Evolutionary conservation across 2,888 invertebrate genomes (phyloP).

Genomic region (Brachypalpus laphriformis): DNA sequence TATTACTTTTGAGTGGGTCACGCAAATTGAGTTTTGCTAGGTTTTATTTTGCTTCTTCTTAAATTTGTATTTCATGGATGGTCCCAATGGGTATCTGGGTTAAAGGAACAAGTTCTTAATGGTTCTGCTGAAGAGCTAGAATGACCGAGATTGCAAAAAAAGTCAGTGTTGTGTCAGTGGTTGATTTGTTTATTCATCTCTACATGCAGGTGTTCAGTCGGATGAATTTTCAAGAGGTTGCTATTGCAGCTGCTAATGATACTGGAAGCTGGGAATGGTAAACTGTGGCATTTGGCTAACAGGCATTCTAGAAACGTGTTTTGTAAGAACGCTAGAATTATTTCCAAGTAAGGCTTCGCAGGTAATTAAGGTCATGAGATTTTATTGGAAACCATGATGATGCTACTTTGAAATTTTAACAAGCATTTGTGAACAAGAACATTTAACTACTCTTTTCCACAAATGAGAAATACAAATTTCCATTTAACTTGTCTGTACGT

Average conservation of each 20-base stretch:
- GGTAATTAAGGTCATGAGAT: slow-evolving; percentile 1
- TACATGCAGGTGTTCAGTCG: slow-evolving; percentile 20
- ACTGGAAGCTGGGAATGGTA: not conserved
- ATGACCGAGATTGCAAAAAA: slow-evolving; percentile 20
- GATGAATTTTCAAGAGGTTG: slow-evolving; percentile 24
- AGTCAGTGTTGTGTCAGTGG: slow-evolving; percentile 1
- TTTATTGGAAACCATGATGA: not conserved
- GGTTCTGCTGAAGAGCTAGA: slow-evolving; percentile 5
- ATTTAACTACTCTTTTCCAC: too few species aligned
- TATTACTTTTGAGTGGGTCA: slow-evolving; percentile 38
- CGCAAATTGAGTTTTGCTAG: slow-evolving; percentile 33
- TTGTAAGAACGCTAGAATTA: not conserved
- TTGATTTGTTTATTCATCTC: not conserved
- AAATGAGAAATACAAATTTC: too few species aligned
- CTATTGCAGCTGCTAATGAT: not conserved
- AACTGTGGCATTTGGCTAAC: not conserved
- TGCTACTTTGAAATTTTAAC: too few species aligned
- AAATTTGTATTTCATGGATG: slow-evolving; percentile 1
- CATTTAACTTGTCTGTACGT: too few species aligned
- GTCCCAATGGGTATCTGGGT: slow-evolving; percentile 40
- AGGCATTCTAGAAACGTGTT: not conserved
- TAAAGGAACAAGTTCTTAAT: slow-evolving; percentile 47
- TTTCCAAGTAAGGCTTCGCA: not conserved
- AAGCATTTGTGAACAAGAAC: too few species aligned
- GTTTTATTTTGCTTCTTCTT: not conserved